phyloP scores from a whole-genome alignment of 2,797 vertebrate species.

The Pipistrellus pygmaeus region DNA sequence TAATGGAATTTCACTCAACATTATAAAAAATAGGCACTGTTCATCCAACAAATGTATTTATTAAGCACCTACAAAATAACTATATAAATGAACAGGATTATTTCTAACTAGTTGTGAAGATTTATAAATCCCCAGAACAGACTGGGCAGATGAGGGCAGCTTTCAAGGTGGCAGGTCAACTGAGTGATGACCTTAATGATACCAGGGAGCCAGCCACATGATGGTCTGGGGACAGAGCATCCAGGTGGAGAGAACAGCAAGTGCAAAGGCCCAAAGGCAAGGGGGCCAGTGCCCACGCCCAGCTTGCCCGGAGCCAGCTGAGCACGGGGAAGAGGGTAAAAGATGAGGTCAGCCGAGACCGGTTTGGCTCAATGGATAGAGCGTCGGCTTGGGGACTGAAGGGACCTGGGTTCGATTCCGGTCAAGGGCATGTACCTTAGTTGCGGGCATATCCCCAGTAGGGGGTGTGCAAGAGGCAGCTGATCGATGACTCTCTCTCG shows the following conservation, averaged over 20 bases:
- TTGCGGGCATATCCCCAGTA: too few species aligned
- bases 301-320: not conserved
- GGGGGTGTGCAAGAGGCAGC: too few species aligned
- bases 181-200: not conserved
- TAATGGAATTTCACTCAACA: slow-evolving; percentile 1
- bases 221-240: not conserved
- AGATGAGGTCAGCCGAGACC: not conserved
- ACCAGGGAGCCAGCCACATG: not conserved
- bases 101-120: not conserved
- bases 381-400: too few species aligned
- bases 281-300: not conserved
- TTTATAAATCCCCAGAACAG: not conserved
- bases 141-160: not conserved
- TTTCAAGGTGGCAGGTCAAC: slow-evolving; percentile 11
- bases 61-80: slow-evolving; percentile 4
- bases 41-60: slow-evolving; percentile 15
- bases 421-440: too few species aligned
- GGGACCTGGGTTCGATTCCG: too few species aligned
- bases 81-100: not conserved
- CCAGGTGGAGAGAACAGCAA: not conserved
- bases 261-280: not conserved
- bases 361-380: too few species aligned
- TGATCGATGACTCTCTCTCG: too few species aligned
- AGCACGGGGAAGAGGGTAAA: not conserved
- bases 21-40: slow-evolving; percentile 13